Base-by-base conservation (phyloP, 1,140 invertebrate genomes). In the Paracyclopina nana region DNA sequence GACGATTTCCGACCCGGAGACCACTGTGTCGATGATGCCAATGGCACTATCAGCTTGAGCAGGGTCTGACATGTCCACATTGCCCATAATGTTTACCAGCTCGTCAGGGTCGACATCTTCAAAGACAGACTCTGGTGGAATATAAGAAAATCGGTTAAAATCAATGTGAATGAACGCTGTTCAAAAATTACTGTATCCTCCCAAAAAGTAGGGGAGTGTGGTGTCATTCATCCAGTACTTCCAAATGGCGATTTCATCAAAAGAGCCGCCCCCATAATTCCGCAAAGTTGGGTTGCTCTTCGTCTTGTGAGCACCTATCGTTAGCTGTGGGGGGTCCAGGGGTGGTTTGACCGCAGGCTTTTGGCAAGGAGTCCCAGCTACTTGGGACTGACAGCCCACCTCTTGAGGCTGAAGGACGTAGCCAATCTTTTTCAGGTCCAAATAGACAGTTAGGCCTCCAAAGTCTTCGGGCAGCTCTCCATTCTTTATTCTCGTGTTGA, bases 371-470 rank as follows among this genome's bases (percentile, higher is more conserved):
- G n/a, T n/a, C n/a, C n/a, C n/a, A n/a, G n/a, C n/a, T n/a, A n/a
- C n/a, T n/a, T n/a, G n/a, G n/a, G n/a, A n/a, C n/a, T n/a, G n/a
- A 4, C 4, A 2, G 34, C 14, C 34, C 14, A 16, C 34, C 9
- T 38, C 34, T 16, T 38, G n/a, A 38, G 34, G 34, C 14, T 38
- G 34, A 20, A 38, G 20, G 3, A 20, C 20, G n/a, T 38, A 20
- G 2, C 34, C 34, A 38, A 38, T 38, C n/a, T 16, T n/a, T 8
- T 38, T 20, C 2, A 38, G 34, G 20, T 38, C 20, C n/a, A n/a
- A 20, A 9, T 38, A 38, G 34, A 48, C 25, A n/a, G 16, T 11
- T n/a, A 48, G 25, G 2, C 45, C 45, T n/a, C 45, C 45, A 24
- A 48, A 26, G 8, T 42, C 14, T 48, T 48, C 45, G 6, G 11